Conservation (phyloP, 2,113 vertebrate genomes). For the Melanotaenia duboulayi region DNA sequence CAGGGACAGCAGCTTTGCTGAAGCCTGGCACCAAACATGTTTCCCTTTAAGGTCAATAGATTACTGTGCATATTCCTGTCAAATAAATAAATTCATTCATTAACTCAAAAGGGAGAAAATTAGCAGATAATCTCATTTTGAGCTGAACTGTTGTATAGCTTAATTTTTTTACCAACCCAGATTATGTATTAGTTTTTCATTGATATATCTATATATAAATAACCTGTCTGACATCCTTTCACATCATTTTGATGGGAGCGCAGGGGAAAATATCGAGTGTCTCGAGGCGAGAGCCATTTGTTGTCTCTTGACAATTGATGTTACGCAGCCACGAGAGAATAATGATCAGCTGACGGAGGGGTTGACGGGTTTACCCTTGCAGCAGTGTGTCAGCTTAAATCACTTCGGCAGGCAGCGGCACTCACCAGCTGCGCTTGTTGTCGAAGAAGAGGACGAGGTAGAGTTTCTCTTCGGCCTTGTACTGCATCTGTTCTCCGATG, state of each 20-base stretch:
- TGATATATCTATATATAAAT: background rate
- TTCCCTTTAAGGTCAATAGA: too few species aligned
- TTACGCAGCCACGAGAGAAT: conserved; percentile 25
- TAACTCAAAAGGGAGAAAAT: background rate
- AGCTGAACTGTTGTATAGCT: background rate
- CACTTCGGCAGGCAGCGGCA: conserved; percentile 12
- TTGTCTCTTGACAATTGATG: conserved; percentile 24
- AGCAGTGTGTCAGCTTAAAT: conserved; percentile 37
- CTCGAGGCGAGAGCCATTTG: conserved; percentile 17
- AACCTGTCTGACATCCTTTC: background rate
- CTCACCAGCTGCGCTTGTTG: conserved; percentile 98
- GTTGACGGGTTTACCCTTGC: conserved; percentile 40
- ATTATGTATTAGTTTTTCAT: background rate
- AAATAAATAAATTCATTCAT: too few species aligned
- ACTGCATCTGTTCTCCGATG: conserved; percentile 98
- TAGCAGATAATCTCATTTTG: background rate
- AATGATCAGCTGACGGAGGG: conserved; percentile 41
- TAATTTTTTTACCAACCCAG: too few species aligned
- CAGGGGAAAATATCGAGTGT: conserved; percentile 6
- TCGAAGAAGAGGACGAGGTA: conserved; percentile 98
- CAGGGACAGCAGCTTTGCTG: too few species aligned
- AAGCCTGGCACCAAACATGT: too few species aligned
- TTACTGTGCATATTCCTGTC: too few species aligned
- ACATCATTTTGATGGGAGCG: background rate
- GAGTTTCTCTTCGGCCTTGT: conserved; percentile 94